Evolutionary conservation across 2,113 vertebrate genomes (phyloP), one percentile per base, ranked within the genome.

Genomic region (Dasyurus viverrinus): DNA sequence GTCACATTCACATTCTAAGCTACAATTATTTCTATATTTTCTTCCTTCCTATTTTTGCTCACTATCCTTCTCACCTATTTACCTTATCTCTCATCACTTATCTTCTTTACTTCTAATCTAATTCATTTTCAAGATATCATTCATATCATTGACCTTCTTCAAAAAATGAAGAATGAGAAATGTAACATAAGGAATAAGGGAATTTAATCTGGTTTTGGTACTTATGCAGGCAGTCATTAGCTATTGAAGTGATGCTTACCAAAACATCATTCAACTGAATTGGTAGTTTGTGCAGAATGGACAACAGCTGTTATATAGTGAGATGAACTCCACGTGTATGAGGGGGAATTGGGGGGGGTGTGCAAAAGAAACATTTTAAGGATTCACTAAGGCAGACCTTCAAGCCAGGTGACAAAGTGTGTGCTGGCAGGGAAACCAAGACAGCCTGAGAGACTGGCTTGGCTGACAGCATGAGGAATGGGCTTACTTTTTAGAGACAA

Each of bases 341-440:
- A 0, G 6, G 16, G 5, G 60, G 47, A n/a, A n/a, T n/a, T 5
- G 0, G 30, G 11, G 42, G 30, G 0, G 5, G 53, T 19, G 8
- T 22, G 23, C 30, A 36, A n/a, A 23, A 47, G 46, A 24, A 47
- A 36, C 36, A 26, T 2, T 22, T 52, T 48, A 50, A n/a, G 53
- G 25, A 92, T 23, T 53, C 26, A 36, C 57, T 24, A 48, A 27
- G 9, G 0, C 14, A 14, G 30, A 54, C 36, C 48, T n/a, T 57
- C 54, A 26, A n/a, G 76, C 48, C 16, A 26, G 53, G 8, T 27
- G 26, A 42, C 42, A 10, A 2, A 53, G 47, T 11, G 9, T n/a
- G 8, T 11, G 7, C 57, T 36, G 27, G 8, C 30, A 36, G 47
- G 10, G 16, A 23, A 36, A 90, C 30, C 60, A 91, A 54, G 10